Evolutionary conservation across 2,797 vertebrate genomes (phyloP).

Genomic region (Serranus cabrilla): DNA sequence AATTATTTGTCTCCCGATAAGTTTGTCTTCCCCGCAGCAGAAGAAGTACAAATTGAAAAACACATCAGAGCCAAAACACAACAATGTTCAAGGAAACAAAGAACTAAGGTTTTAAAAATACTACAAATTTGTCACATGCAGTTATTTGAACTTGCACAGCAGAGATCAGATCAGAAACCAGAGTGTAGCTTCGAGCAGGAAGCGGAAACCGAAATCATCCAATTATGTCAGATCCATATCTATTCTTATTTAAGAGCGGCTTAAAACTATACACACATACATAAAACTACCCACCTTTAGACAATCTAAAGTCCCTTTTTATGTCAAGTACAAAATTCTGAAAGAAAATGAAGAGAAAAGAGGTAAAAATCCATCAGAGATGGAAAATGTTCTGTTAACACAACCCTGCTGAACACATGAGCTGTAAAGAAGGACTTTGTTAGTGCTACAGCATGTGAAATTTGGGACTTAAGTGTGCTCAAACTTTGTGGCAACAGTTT

Average conservation of each 20-base stretch:
- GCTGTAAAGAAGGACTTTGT: too few species aligned
- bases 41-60: conserved; percentile 10
- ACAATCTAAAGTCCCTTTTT: not conserved
- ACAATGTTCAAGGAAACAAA: not conserved
- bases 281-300: not conserved
- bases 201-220: not conserved
- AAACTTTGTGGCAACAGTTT: not conserved
- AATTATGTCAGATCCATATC: not conserved
- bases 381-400: too few species aligned
- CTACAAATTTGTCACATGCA: not conserved
- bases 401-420: too few species aligned
- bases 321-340: too few species aligned
- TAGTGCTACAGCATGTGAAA: too few species aligned
- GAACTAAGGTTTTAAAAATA: conserved; percentile 23
- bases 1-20: conserved; percentile 11
- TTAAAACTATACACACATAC: not conserved
- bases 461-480: not conserved
- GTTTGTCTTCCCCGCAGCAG: conserved; percentile 1
- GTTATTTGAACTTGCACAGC: conserved; percentile 1
- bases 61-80: not conserved
- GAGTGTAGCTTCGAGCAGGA: not conserved
- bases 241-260: not conserved
- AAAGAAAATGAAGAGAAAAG: too few species aligned
- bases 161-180: conserved; percentile 14
- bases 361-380: too few species aligned